These are phyloP conservation scores for Danaus melanippus DNA, from an alignment of 1,140 invertebrate genomes.

Conservation along the genomic window DNA sequence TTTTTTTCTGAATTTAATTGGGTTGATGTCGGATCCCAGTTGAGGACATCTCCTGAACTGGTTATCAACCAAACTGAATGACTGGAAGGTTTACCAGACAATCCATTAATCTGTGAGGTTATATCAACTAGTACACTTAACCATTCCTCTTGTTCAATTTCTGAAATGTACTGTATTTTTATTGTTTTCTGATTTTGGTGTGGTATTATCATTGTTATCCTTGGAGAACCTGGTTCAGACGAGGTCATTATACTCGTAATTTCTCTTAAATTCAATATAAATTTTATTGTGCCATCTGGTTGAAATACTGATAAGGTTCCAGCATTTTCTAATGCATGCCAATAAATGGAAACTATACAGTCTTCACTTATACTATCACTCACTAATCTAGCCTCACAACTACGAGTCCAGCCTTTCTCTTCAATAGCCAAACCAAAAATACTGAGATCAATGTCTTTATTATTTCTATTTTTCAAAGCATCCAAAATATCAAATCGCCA, in stretches of 20 bases:
- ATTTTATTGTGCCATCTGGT: constrained; percentile 82
- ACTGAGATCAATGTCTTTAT: constrained; percentile 68
- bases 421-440: constrained; percentile 83
- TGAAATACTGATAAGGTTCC: constrained; percentile 85
- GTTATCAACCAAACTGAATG: constrained; percentile 86
- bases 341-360: constrained; percentile 86
- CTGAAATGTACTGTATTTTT: constrained; percentile 82
- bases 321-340: constrained; percentile 76
- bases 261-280: constrained; percentile 76
- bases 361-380: constrained; percentile 77
- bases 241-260: constrained; percentile 82
- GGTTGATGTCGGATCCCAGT: constrained; percentile 78
- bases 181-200: constrained; percentile 73
- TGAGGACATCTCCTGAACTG: constrained; percentile 84
- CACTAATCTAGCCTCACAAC: constrained; percentile 80
- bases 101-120: constrained; percentile 80
- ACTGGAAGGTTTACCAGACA: constrained; percentile 77
- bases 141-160: constrained; percentile 91
- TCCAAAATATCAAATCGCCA: constrained; percentile 84
- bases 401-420: constrained; percentile 87
- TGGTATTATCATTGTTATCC: constrained; percentile 81
- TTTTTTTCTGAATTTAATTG: constrained; percentile 66
- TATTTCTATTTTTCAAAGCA: constrained; percentile 76
- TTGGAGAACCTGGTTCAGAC: constrained; percentile 83
- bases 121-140: constrained; percentile 80